phyloP scores from a whole-genome alignment of 2,888 invertebrate species.

The Euplexia lucipara region DNA sequence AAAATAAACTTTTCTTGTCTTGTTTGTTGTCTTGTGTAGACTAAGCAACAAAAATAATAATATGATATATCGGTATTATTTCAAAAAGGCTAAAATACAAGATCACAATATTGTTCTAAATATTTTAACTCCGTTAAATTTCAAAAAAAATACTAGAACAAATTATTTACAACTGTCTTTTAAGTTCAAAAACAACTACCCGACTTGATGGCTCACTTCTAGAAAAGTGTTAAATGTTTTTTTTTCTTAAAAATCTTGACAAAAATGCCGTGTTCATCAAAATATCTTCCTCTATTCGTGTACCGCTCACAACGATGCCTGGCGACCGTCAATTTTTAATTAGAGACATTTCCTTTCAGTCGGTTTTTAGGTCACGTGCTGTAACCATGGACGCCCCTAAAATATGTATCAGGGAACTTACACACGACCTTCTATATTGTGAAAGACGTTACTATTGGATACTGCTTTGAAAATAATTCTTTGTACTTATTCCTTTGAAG shows the following conservation, averaged over 20 bases:
- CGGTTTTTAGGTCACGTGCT: slow-evolving; percentile 78
- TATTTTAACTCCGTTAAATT: too few species aligned
- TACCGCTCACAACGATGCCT: slow-evolving; percentile 70
- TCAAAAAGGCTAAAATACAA: too few species aligned
- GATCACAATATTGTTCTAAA: too few species aligned
- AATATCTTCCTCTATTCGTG: slow-evolving; percentile 65
- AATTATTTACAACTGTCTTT: too few species aligned
- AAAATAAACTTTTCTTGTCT: too few species aligned
- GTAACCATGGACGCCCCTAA: slow-evolving; percentile 69
- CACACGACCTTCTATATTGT: slow-evolving; percentile 51
- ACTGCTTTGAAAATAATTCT: slow-evolving; percentile 42
- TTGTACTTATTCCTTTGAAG: slow-evolving; percentile 9
- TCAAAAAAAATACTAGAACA: too few species aligned
- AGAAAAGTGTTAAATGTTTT: too few species aligned
- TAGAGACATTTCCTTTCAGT: slow-evolving; percentile 82
- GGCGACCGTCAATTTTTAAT: slow-evolving; percentile 84
- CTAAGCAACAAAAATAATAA: too few species aligned
- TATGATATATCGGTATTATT: too few species aligned
- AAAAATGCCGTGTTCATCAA: slow-evolving; percentile 47
- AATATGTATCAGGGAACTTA: slow-evolving; percentile 73
- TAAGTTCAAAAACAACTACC: too few species aligned
- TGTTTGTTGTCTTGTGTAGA: too few species aligned
- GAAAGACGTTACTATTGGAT: slow-evolving; percentile 37
- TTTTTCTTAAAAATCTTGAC: background rate
- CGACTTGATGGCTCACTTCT: too few species aligned